Base-by-base conservation (phyloP, 2,888 invertebrate species). In the Hirtodrosophila histrioides region DNA sequence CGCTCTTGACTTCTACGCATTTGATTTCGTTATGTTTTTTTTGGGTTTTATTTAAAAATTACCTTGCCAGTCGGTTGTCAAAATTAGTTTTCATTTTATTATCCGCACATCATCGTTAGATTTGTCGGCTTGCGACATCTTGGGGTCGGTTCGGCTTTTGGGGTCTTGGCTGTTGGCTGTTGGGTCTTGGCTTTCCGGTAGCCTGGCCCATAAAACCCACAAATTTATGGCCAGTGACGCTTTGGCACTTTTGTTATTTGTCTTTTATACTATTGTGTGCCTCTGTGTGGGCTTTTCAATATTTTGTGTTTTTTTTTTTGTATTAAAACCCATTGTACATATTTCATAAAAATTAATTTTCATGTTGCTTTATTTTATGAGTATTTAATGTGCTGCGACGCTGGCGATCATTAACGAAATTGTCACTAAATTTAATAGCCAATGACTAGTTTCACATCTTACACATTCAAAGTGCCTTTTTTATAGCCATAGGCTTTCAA, bases 51-150 rank as follows among this genome's bases (percentile, higher is more conserved):
- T 77, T 41, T 53, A 41, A 76, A 61, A 78, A 56, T 50, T 76
- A 72, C 72, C 80, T 78, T 68, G 67, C 48, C 72, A 71, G 62
- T 55, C 54, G 46, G 46, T 62, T 85, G 85, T 87, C 67, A 72
- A 87, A 82, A 87, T 82, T 87, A 80, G 87, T 85, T 82, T 81
- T 67, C 56, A 75, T 82, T 85, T 81, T 87, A 85, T 85, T 62
- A 82, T 71, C 71, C 55, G 63, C 77, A 80, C 71, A 73, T 79
- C 70, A 64, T 75, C 50, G 58, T 40, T 63, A 33, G 62, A 54
- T 63, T 66, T 69, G 66, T 66, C 54, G 51, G 10, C 60, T 58
- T 60, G 61, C 57, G 58, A 69, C 70, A 63, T 57, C 36, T 55
- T 49, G 48, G 45, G 50, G 57, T 60, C 54, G 50, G 50, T 46